phyloP scores from a whole-genome alignment of 2,888 invertebrate genomes.

The Cryptus armator region DNA sequence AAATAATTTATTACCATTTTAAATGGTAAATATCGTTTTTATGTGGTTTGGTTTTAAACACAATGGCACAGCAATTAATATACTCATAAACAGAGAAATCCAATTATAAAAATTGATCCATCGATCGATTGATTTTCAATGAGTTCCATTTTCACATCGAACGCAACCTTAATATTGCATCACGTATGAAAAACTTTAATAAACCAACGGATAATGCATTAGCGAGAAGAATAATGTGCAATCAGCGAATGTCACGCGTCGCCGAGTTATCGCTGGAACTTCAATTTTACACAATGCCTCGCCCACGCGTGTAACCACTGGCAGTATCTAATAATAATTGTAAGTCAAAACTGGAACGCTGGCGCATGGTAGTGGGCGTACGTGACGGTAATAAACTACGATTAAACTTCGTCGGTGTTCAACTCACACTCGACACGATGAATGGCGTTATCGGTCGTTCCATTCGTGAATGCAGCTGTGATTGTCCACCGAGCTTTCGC shows the following conservation, averaged over 20 bases:
- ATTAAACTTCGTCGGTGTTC: slow-evolving; percentile 71
- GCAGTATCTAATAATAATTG: slow-evolving; percentile 55
- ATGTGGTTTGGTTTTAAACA: neutral
- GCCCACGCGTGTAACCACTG: neutral
- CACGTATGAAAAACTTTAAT: neutral
- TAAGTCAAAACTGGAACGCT: slow-evolving; percentile 64
- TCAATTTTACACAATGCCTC: slow-evolving; percentile 34
- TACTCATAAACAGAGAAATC: neutral
- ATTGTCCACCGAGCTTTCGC: slow-evolving; percentile 39
- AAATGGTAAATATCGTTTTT: neutral
- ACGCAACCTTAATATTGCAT: neutral
- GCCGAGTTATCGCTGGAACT: slow-evolving; percentile 27
- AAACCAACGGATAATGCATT: slow-evolving; percentile 5
- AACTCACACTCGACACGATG: slow-evolving; percentile 30
- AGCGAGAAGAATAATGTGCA: slow-evolving; percentile 15
- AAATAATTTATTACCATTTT: too few relatives aligned
- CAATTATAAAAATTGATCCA: neutral
- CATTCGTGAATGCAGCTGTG: slow-evolving; percentile 62
- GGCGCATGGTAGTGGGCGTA: slow-evolving; percentile 10
- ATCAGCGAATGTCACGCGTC: slow-evolving; percentile 27
- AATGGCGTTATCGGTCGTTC: slow-evolving; percentile 62
- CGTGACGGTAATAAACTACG: slow-evolving; percentile 71
- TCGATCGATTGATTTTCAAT: neutral
- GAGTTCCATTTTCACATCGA: neutral
- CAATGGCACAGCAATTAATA: neutral